Conservation (phyloP, 1,140 invertebrate genomes). For the Drosophila pseudoananassae region DNA sequence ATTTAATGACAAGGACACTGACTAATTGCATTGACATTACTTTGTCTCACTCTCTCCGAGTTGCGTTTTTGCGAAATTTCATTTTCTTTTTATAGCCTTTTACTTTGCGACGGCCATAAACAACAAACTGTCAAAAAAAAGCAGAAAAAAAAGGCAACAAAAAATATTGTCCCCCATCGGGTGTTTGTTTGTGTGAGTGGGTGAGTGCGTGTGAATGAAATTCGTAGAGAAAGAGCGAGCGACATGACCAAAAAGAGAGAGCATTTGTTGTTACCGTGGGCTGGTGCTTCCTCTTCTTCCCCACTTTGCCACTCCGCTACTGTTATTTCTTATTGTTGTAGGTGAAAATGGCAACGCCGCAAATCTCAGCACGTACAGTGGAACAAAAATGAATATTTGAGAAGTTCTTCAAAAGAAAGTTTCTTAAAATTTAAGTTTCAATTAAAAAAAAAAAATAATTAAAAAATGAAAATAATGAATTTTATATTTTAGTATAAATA, state of each 20-base stretch:
- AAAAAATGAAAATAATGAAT: no score
- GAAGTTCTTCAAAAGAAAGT: neutral
- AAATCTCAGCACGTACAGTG: slow-evolving; percentile 41
- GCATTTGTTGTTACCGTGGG: slow-evolving; percentile 31
- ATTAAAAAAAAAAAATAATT: no score
- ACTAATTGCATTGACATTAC: slow-evolving; percentile 83
- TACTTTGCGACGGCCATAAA: slow-evolving; percentile 54
- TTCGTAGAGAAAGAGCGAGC: slow-evolving; percentile 32
- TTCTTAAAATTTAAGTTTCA: no score
- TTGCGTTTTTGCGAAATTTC: slow-evolving; percentile 50
- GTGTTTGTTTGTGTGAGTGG: slow-evolving; percentile 29
- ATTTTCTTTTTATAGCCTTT: slow-evolving; percentile 75
- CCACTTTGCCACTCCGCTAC: slow-evolving; percentile 5
- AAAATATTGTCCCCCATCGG: slow-evolving; percentile 45
- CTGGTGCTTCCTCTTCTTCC: slow-evolving; percentile 12
- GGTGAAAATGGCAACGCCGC: slow-evolving; percentile 71
- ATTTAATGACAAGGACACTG: slow-evolving; percentile 74
- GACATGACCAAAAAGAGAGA: slow-evolving; percentile 12
- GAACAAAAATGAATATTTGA: neutral
- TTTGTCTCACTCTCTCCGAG: slow-evolving; percentile 47
- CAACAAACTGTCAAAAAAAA: slow-evolving; percentile 39
- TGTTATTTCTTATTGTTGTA: slow-evolving; percentile 22
- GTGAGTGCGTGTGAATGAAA: slow-evolving; percentile 68
- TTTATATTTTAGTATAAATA: no score
- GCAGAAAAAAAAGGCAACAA: slow-evolving; percentile 11